Percentiles rank a stretch among this genome's conserved stretches.
Evolutionary conservation across 2,797 vertebrate genomes (phyloP).

Genomic region (Gastrophryne carolinensis): DNA sequence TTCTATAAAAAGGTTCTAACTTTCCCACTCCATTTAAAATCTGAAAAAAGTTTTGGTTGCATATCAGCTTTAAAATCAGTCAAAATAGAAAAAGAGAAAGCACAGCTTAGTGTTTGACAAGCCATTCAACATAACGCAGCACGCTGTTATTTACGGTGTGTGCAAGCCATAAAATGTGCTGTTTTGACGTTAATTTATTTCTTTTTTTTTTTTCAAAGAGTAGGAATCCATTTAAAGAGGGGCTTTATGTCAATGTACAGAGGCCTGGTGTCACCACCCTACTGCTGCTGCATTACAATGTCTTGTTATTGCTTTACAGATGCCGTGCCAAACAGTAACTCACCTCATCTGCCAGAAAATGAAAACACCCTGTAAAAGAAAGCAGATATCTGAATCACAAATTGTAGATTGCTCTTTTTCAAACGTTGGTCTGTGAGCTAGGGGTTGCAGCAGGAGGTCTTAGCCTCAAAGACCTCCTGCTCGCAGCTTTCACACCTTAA

Average conservation of each 20-base stretch:
- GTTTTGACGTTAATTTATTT: background rate
- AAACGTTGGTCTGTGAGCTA: too few relatives aligned
- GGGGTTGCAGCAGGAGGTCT: too few relatives aligned
- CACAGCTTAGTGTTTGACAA: constrained; percentile 2
- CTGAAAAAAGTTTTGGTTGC: too few relatives aligned
- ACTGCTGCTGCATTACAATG: background rate
- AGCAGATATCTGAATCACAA: too few relatives aligned
- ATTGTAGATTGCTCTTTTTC: too few relatives aligned
- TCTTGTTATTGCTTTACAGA: background rate
- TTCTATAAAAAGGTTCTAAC: too few relatives aligned
- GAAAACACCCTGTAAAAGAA: background rate
- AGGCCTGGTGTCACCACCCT: background rate
- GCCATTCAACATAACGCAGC: background rate
- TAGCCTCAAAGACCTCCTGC: too few relatives aligned
- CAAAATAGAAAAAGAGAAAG: too few relatives aligned
- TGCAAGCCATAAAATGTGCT: constrained; percentile 13
- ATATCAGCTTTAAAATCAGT: background rate
- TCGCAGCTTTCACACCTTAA: too few relatives aligned
- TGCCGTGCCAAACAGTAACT: background rate
- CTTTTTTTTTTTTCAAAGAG: background rate
- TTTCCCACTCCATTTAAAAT: too few relatives aligned
- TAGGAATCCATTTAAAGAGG: constrained; percentile 5
- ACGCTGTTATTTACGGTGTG: constrained; percentile 26
- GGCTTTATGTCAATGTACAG: constrained; percentile 22
- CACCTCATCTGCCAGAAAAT: background rate